Conservation (phyloP, 2,888 invertebrate species). For the Rhamphomyia laevipes region DNA sequence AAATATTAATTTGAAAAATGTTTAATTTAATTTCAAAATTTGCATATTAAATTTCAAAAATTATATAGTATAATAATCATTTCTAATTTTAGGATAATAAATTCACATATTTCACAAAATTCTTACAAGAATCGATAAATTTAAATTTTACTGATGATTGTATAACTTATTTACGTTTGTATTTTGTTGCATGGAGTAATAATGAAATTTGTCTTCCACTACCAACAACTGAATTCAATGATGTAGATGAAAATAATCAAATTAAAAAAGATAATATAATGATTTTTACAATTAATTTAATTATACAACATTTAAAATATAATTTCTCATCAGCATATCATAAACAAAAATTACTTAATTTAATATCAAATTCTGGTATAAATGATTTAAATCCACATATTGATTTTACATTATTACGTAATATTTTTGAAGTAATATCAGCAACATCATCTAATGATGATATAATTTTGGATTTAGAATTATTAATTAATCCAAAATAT, state of each 20-base stretch:
- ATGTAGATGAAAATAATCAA: slow-evolving; percentile 26
- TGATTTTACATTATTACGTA: slow-evolving; percentile 37
- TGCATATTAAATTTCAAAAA: too few species aligned
- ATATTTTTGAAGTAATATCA: slow-evolving; percentile 45
- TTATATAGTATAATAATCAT: slow-evolving; percentile 4
- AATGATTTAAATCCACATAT: slow-evolving; percentile 41
- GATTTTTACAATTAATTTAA: slow-evolving; percentile 43
- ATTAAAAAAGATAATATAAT: slow-evolving; percentile 42
- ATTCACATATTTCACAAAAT: slow-evolving; percentile 46
- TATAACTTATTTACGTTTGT: slow-evolving; percentile 34
- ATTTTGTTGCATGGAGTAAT: slow-evolving; percentile 29
- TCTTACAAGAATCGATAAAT: slow-evolving; percentile 43
- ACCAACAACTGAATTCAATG: background rate
- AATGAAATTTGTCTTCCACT: slow-evolving; percentile 28
- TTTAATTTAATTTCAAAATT: too few species aligned
- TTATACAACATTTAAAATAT: slow-evolving; percentile 47
- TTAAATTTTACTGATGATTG: slow-evolving; percentile 40
- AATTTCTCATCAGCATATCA: slow-evolving; percentile 51
- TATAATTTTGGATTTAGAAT: background rate
- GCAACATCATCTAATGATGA: background rate
- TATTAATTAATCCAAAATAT: background rate
- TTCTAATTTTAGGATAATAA: slow-evolving; percentile 48
- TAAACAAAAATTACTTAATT: slow-evolving; percentile 50
- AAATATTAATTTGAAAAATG: too few species aligned
- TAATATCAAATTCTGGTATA: slow-evolving; percentile 45